Evolutionary conservation across 37 sponge, comb jelly and placozoan genomes (phyloP).

Genomic region (Chondrosia reniformis): DNA sequence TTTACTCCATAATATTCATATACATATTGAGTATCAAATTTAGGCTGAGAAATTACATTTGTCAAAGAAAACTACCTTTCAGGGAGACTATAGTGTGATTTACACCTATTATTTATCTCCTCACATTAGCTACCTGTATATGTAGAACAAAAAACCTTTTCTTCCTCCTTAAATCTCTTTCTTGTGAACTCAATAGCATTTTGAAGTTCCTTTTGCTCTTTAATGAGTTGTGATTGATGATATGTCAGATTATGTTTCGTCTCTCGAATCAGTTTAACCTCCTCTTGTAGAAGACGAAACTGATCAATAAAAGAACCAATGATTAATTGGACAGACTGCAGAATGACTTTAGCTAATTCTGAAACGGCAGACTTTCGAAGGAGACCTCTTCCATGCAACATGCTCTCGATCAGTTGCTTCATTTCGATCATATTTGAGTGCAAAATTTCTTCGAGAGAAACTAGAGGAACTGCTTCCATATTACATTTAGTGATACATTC

Average conservation of each 20-base stretch:
- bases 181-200: not conserved
- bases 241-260: not conserved
- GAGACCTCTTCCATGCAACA: not conserved
- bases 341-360: not conserved
- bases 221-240: not conserved
- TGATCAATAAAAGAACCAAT: not conserved
- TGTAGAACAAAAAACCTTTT: too few relatives aligned
- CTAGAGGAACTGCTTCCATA: not conserved
- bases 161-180: not conserved
- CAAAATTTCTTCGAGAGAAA: not conserved
- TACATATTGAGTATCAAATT: too few relatives aligned
- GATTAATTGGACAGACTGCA: not conserved
- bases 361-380: not conserved
- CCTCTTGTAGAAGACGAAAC: not conserved
- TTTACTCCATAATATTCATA: too few relatives aligned
- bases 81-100: too few relatives aligned
- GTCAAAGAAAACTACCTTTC: too few relatives aligned
- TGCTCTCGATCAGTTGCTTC: not conserved
- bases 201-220: slow-evolving; percentile 8
- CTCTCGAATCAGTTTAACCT: not conserved
- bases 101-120: too few relatives aligned
- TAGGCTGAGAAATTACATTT: too few relatives aligned
- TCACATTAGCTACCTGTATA: too few relatives aligned
- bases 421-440: not conserved
- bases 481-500: not conserved